Conservation (phyloP, 2,888 invertebrate genomes). For the Lysandra coridon region DNA sequence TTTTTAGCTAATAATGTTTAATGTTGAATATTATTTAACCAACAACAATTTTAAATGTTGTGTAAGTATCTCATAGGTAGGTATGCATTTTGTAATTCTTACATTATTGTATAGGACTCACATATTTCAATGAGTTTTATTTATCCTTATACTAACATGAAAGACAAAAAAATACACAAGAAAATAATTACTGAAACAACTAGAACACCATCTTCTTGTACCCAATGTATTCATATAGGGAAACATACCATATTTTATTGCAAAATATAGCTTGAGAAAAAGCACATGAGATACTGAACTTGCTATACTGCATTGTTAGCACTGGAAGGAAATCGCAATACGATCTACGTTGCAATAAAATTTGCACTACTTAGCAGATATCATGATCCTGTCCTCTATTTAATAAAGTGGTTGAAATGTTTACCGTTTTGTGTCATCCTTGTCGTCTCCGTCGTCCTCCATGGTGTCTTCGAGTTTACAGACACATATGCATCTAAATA, state of each 20-base stretch:
- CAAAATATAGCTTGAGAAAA: slow-evolving; percentile 3
- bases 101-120: too few species aligned
- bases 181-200: not conserved
- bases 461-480: slow-evolving; percentile 58
- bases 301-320: not conserved
- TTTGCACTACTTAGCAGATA: slow-evolving; percentile 7
- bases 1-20: too few species aligned
- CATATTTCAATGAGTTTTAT: not conserved
- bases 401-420: not conserved
- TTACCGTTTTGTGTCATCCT: slow-evolving; percentile 91
- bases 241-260: not conserved
- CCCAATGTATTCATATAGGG: not conserved
- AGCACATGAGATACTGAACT: not conserved
- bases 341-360: slow-evolving; percentile 5
- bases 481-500: slow-evolving; percentile 25
- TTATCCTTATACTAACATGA: not conserved
- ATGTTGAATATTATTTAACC: too few species aligned
- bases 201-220: not conserved
- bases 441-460: slow-evolving; percentile 92
- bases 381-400: not conserved
- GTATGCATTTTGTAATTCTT: too few species aligned
- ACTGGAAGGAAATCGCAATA: not conserved
- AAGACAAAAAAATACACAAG: not conserved
- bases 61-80: too few species aligned
- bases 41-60: too few species aligned